Evolutionary conservation across 2,797 vertebrate genomes (phyloP), one percentile per base, ranked within the genome.

Genomic region (Alauda arvensis): DNA sequence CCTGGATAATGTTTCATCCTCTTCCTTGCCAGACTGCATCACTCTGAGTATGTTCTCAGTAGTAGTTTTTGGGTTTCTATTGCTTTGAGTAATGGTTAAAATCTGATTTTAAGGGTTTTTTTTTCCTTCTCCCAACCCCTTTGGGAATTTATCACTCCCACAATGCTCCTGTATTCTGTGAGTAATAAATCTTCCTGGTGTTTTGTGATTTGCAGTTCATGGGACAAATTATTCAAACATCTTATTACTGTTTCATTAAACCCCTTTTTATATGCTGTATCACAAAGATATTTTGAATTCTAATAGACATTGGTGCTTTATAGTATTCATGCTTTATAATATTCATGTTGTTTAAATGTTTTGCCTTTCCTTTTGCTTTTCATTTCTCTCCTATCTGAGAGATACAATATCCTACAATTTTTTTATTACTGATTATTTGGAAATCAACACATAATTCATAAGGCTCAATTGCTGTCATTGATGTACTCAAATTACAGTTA

Each of bases 191-290:
- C 66, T 87, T 82, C 37, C 23, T 31, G 31, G 52, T 67, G 60
- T 81, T 81, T 82, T 78, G 45, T 48, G 71, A 83, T 91, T 93
- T 92, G 46, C 67, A 89, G 78, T 72, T 93, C 87, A 66, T 61
- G 63, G 81, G 90, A 68, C 51, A 91, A 82, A 88, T 84, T 82
- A 88, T 84, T 93, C 83, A 80, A 86, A 45, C 11, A 49, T 65
- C 62, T 88, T 82, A 88, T 72, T 83, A 57, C 18, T 63, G 68
- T 70, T 86, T 91, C 84, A 90, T 95, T 87, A 94, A 93, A 92
- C 55, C 53, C 52, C 83, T 89, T 83, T 91, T 71, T 77, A 92
- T 82, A 75, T 89, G 87, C 65, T 61, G 39, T 60, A 76, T 84
- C 65, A 93, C 67, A 82, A 52, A 89, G 83, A 52, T 77, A 85